Evolutionary conservation across 2,113 vertebrate genomes (phyloP).

Genomic region (Hemibagrus wyckioides): DNA sequence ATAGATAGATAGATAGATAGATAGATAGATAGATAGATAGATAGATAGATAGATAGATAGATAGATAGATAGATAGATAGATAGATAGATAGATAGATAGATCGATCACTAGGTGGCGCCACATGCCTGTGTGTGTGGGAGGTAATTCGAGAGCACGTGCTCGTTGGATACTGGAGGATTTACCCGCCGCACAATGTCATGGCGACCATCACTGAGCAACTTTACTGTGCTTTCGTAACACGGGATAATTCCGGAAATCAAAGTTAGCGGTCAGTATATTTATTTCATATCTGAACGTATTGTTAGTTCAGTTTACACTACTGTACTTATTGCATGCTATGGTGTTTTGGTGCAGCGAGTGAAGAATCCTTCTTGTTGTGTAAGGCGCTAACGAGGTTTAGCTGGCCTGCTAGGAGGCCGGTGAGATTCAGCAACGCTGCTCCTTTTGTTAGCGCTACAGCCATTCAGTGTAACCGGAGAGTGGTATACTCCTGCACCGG

Average conservation of each 20-base stretch:
- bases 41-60: background rate
- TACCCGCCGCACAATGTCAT: conserved; percentile 50
- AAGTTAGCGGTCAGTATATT: conserved; percentile 21
- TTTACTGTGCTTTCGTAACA: conserved; percentile 48
- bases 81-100: background rate
- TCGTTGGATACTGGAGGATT: conserved; percentile 48
- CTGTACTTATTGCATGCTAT: too few species aligned
- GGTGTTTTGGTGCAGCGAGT: too few species aligned
- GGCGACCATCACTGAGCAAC: conserved; percentile 52
- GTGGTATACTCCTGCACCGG: background rate
- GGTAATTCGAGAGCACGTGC: conserved; percentile 17
- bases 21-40: background rate
- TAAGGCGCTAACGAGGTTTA: background rate
- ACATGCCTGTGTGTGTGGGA: background rate
- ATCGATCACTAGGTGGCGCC: conserved; percentile 34
- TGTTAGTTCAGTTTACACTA: background rate
- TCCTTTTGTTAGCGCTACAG: background rate
- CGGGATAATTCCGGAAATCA: background rate
- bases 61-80: background rate
- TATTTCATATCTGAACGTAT: fast-evolving
- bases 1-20: background rate
- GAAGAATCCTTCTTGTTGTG: background rate
- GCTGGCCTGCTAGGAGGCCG: conserved; percentile 24
- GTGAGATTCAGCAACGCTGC: background rate
- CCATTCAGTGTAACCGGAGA: background rate